Base-by-base conservation (phyloP, 1,140 invertebrate species). In the Philaenus spumarius region DNA sequence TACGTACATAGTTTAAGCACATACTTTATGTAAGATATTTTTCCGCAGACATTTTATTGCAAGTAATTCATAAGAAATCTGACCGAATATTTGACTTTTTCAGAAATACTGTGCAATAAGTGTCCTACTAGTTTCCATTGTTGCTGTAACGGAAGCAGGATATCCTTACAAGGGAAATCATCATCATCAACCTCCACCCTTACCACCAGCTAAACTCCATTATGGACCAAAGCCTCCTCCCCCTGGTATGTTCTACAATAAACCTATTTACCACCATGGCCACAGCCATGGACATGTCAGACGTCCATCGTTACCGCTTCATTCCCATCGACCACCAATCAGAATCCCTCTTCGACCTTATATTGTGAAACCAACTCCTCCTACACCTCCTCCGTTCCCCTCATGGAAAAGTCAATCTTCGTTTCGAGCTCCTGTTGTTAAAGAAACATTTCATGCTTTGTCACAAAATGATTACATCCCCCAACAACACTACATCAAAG, bases 341-440 rank as follows among this genome's bases (percentile, higher is more conserved):
- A 24, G 42, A 11, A 45, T 42, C 0, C 54, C 45, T 22, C 53
- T 37, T n/a, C 14, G 24, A 0, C 47, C 40, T 6, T 55, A 19
- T 19, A 52, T 52, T 19, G 30, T 20, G n/a, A 35, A 23, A 56
- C 51, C 48, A 17, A 39, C 48, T 14, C 53, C 23, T 39, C 62
- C 48, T n/a, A 34, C 50, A 19, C 50, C 47, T n/a, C 53, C 59
- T 12, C 50, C 48, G 7, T 42, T 26, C 26, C 47, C 55, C 12
- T 15, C 24, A 6, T 64, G 60, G 60, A 62, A 61, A 20, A 62
- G 57, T 24, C 23, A 26, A 24, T 17, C 24, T 22, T 23, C 57
- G 2, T 62, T 64, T 51, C 35, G 58, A 17, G 60, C 63, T 11
- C 63, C 63, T 0, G 53, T 54, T 7, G 47, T 64, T 2, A 60